phyloP scores from a whole-genome alignment of 2,888 invertebrate genomes.

The Drosophila yooni region DNA sequence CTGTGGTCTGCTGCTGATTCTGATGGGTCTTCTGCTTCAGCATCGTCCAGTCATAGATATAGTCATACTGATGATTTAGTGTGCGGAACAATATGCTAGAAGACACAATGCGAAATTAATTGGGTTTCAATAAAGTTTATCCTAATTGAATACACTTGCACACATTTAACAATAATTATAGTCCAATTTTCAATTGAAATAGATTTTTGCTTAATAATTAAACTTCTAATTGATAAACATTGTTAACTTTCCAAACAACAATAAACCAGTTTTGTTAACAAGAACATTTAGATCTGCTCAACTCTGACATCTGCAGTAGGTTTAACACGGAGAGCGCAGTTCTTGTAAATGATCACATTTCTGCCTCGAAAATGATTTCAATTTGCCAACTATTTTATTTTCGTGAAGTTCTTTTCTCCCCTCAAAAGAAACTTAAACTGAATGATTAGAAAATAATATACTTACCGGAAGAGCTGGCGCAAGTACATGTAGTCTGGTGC shows the following conservation, averaged over 20 bases:
- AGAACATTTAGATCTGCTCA: too few species aligned
- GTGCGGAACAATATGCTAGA: conserved; percentile 99
- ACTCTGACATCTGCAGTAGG: neutral
- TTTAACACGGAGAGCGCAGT: too few species aligned
- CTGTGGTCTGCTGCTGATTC: conserved; percentile 81
- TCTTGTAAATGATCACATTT: neutral
- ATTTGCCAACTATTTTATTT: neutral
- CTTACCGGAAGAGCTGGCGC: conserved; percentile 90
- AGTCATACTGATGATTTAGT: conserved; percentile 99
- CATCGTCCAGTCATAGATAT: conserved; percentile 99
- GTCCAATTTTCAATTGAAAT: neutral
- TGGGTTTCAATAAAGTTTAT: neutral
- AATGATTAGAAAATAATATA: neutral
- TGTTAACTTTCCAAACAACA: neutral
- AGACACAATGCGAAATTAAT: conserved; percentile 6
- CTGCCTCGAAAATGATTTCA: neutral
- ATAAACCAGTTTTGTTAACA: too few species aligned
- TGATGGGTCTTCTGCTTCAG: conserved; percentile 93
- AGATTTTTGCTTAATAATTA: neutral
- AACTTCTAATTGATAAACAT: neutral
- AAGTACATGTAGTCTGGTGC: conserved; percentile 99
- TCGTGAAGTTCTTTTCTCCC: neutral
- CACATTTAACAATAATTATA: neutral
- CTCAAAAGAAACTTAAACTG: neutral
- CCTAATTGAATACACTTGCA: neutral